A percentile compares a stretch with the other conserved stretches of the same genome.
Evolutionary conservation across 2,797 vertebrate species (phyloP).

Genomic region (Takifugu rubripes): DNA sequence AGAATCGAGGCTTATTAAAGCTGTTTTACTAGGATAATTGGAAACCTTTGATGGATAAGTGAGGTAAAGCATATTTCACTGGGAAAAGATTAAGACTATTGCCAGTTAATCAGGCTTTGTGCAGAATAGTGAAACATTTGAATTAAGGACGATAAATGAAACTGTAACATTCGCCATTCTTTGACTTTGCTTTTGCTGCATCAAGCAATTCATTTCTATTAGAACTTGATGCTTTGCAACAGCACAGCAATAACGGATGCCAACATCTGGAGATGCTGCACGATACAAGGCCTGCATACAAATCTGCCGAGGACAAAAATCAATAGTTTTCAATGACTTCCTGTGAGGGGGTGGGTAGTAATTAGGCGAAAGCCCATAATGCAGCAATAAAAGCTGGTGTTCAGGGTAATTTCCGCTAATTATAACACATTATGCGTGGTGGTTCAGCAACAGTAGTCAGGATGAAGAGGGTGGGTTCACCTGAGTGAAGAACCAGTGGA

Average conservation of each 20-base stretch:
- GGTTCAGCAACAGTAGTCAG: too few relatives aligned
- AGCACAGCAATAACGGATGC: constrained; percentile 49
- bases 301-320: constrained; percentile 2
- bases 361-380: too few relatives aligned
- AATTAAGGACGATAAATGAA: constrained; percentile 9
- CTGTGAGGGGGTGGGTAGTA: too few relatives aligned
- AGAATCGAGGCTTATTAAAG: constrained; percentile 14
- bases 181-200: constrained; percentile 19
- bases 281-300: background rate
- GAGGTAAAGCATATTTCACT: constrained; percentile 20
- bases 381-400: too few relatives aligned
- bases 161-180: background rate
- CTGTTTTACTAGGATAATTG: constrained; percentile 5
- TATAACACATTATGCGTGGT: too few relatives aligned
- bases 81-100: constrained; percentile 12
- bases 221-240: constrained; percentile 36
- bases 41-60: constrained; percentile 9
- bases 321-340: too few relatives aligned
- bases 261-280: constrained; percentile 24
- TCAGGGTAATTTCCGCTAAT: too few relatives aligned
- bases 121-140: constrained; percentile 17
- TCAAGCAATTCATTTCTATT: constrained; percentile 32
- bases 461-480: constrained; percentile 58
- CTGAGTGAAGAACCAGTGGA: constrained; percentile 97
- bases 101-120: constrained; percentile 14